Conservation (phyloP, 2,113 vertebrate species). For the Ageneiosus marmoratus region DNA sequence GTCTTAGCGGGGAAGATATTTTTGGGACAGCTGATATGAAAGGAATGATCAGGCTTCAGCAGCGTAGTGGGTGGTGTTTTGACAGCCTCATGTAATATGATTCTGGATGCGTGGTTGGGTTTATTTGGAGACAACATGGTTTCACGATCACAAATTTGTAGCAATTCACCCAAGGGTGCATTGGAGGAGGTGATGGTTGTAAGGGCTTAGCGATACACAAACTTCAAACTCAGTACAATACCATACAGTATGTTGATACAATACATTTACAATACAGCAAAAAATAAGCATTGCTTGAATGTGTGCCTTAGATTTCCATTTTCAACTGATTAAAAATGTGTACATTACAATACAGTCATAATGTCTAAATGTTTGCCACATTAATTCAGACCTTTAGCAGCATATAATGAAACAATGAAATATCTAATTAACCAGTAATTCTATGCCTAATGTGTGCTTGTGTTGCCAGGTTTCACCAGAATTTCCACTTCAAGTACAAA, state of each 20-base stretch:
- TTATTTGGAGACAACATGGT: conserved; percentile 34
- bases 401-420: too few relatives aligned
- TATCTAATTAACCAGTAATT: too few relatives aligned
- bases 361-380: background rate
- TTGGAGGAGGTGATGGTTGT: background rate
- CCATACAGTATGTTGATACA: background rate
- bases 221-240: background rate
- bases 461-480: too few relatives aligned
- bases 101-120: conserved; percentile 32
- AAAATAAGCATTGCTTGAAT: background rate
- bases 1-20: conserved; percentile 30
- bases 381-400: too few relatives aligned
- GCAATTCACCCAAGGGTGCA: background rate
- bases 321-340: too few relatives aligned
- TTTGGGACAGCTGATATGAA: conserved; percentile 27
- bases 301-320: too few relatives aligned
- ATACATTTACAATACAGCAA: background rate
- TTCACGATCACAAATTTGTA: conserved; percentile 4
- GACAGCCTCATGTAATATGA: conserved; percentile 40
- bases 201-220: background rate
- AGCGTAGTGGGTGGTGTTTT: conserved; percentile 35
- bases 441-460: too few relatives aligned
- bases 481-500: background rate
- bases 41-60: conserved; percentile 22
- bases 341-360: background rate